Evolutionary conservation across 2,113 vertebrate genomes (phyloP).

Genomic region (Trogon melanurus): DNA sequence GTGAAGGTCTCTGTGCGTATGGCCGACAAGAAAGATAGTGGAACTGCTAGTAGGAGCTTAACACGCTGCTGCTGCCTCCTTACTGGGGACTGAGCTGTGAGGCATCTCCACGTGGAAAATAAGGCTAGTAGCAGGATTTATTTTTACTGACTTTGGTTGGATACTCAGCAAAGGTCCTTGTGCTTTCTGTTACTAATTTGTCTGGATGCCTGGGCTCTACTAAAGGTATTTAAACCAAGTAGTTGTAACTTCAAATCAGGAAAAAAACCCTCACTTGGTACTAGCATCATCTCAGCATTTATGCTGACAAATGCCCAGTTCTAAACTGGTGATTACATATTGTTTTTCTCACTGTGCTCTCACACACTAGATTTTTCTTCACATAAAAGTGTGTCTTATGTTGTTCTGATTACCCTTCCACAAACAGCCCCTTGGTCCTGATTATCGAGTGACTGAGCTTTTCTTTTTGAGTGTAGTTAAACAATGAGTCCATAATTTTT

Average conservation of each 20-base stretch:
- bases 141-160: not conserved
- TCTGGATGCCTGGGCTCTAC: not conserved
- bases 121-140: not conserved
- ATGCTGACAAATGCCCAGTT: not conserved
- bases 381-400: not conserved
- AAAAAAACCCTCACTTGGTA: not conserved
- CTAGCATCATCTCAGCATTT: constrained; percentile 18
- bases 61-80: not conserved
- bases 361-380: not conserved
- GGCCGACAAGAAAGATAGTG: not conserved
- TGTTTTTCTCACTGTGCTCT: constrained; percentile 26
- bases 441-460: not conserved
- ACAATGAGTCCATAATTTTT: not conserved
- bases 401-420: constrained; percentile 21
- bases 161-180: not conserved
- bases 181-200: not conserved
- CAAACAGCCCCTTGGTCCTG: not conserved
- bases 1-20: not conserved
- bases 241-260: not conserved
- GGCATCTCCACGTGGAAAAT: not conserved
- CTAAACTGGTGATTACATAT: constrained; percentile 39
- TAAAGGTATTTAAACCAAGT: not conserved
- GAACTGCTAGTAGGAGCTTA: not conserved
- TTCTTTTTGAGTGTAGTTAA: not conserved
- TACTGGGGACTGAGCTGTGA: not conserved